Base-by-base conservation (phyloP, 2,113 vertebrate species). In the Jacana jacana region DNA sequence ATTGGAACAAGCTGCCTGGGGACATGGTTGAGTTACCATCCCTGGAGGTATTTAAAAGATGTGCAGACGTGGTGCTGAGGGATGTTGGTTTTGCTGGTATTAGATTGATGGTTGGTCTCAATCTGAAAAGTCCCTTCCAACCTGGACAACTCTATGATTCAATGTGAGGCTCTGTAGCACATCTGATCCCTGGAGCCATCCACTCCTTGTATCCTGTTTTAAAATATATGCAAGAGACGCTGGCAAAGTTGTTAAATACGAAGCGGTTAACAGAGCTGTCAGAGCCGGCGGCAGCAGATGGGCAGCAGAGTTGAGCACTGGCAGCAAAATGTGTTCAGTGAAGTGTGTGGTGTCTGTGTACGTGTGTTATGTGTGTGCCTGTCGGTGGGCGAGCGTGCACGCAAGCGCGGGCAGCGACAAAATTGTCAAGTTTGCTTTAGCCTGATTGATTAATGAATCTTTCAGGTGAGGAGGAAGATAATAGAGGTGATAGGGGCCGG, bases 391-490 rank as follows among this genome's bases (percentile, higher is more conserved):
- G 81, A 33, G 57, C 1, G 24, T 8, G 51, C 25, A 16, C 0
- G 0, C 2, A 3, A 54, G 22, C 7, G 3, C 60, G 25, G 1
- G 0, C 7, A 30, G 42, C 3, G 3, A 63, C 1, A 3, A 3
- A 24, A 1, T 57, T 98, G 98, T 98, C 98, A 98, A 89, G 58
- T 88, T 97, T 96, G 91, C 97, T 99, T 98, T 96, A 73, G 90
- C 46, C 65, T 98, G 98, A 98, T 98, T 98, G 99, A 99, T 99
- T 98, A 98, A 98, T 97, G 98, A 98, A 97, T 97, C 97, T 97
- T 98, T 97, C 90, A 95, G 97, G 97, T 97, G 91, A 94, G 80
- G 48, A 89, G 55, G 79, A 89, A 97, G 94, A 97, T 97, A 91
- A 96, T 89, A 60, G 81, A 95, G 95, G 94, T 93, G 89, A 94